Percentiles rank a stretch among this genome's conserved stretches.
phyloP scores from a whole-genome alignment of 2,113 vertebrate genomes.

The Oryzias curvinotus region DNA sequence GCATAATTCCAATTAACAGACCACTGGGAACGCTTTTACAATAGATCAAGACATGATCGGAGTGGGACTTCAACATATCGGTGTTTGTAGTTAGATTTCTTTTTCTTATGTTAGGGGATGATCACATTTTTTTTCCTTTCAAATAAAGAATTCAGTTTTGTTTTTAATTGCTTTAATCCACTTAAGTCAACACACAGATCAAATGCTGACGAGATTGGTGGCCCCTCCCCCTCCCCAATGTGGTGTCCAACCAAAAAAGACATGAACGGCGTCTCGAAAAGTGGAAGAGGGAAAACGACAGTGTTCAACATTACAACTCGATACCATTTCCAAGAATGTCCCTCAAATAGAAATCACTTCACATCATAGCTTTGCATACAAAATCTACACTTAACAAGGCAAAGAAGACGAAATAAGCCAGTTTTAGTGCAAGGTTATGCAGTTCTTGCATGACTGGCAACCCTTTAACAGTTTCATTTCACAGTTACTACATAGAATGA shows the following conservation, averaged over 20 bases:
- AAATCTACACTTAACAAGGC: constrained; percentile 61
- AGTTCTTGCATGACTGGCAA: constrained; percentile 14
- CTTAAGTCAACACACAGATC: constrained; percentile 72
- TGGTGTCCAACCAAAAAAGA: constrained; percentile 69
- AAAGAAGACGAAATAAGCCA: constrained; percentile 47
- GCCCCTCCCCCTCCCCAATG: constrained; percentile 32
- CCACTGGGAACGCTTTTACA: too few species aligned
- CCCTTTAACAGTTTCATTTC: constrained; percentile 15
- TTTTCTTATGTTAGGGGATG: too few species aligned
- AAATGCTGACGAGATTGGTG: constrained; percentile 61
- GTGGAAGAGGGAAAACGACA: constrained; percentile 60
- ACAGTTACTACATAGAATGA: constrained; percentile 26
- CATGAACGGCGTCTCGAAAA: constrained; percentile 62
- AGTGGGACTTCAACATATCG: too few species aligned
- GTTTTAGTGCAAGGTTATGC: constrained; percentile 23
- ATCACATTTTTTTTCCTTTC: too few species aligned
- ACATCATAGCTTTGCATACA: constrained; percentile 63
- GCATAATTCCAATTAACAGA: too few species aligned
- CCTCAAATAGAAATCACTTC: constrained; percentile 58
- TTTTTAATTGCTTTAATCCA: constrained; percentile 74
- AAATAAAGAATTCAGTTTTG: constrained; percentile 1
- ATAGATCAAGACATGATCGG: too few species aligned
- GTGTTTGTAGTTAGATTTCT: too few species aligned
- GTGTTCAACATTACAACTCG: constrained; percentile 59
- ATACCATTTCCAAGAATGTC: constrained; percentile 56